Conservation (phyloP, 2,888 invertebrate genomes). For the Dicyrtomina minuta region DNA sequence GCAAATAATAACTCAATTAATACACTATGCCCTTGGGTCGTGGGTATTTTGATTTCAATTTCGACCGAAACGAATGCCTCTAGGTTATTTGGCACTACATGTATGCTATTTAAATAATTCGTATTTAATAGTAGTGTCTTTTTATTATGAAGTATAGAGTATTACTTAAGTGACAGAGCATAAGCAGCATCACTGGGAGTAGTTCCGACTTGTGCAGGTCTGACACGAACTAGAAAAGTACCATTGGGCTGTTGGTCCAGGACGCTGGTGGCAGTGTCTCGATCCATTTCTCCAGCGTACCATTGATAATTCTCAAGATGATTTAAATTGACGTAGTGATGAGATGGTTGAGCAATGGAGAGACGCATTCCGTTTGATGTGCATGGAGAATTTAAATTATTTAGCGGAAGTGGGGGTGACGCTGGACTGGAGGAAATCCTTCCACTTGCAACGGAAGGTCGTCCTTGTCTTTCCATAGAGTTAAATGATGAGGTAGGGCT, state of each 20-base stretch:
- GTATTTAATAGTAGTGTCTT: too few species aligned
- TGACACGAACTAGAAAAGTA: slow-evolving; percentile 79
- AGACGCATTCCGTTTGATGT: slow-evolving; percentile 51
- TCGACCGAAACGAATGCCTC: too few species aligned
- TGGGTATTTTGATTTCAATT: too few species aligned
- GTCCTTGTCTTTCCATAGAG: slow-evolving; percentile 3
- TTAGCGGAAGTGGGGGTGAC: slow-evolving; percentile 46
- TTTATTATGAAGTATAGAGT: too few species aligned
- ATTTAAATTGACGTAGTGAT: slow-evolving; percentile 51
- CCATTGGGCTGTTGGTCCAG: slow-evolving; percentile 78
- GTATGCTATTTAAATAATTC: too few species aligned
- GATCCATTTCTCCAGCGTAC: slow-evolving; percentile 87
- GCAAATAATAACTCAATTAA: slow-evolving; percentile 19
- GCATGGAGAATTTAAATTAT: slow-evolving; percentile 48
- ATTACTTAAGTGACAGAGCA: slow-evolving; percentile 79
- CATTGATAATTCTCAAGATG: slow-evolving; percentile 55
- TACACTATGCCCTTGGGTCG: too few species aligned
- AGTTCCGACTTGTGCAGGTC: slow-evolving; percentile 60
- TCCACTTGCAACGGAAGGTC: slow-evolving; percentile 8
- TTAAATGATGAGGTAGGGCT: slow-evolving; percentile 9
- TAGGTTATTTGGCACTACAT: too few species aligned
- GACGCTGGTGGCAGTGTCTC: slow-evolving; percentile 72
- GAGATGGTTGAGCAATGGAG: slow-evolving; percentile 42
- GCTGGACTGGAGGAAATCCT: slow-evolving; percentile 44
- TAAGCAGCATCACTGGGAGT: slow-evolving; percentile 71